Evolutionary conservation across 2,888 invertebrate species (phyloP).

Genomic region (Elegia similella): DNA sequence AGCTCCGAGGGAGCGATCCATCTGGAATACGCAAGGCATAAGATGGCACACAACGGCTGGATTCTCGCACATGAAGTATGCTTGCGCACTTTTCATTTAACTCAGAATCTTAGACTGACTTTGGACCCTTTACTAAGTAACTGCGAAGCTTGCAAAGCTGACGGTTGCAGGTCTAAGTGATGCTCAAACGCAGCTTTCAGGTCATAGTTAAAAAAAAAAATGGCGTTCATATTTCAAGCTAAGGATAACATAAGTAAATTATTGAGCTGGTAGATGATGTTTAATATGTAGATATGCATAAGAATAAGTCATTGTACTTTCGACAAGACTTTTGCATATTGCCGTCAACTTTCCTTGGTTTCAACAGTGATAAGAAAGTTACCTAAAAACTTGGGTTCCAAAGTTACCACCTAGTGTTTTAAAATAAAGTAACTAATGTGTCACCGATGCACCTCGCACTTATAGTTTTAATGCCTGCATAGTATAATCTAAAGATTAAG

Average conservation of each 20-base stretch:
- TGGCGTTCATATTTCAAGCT: too few species aligned
- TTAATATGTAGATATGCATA: too few species aligned
- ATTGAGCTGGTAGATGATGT: too few species aligned
- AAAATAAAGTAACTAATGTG: slow-evolving; percentile 40
- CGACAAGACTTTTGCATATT: too few species aligned
- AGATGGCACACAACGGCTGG: slow-evolving; percentile 92
- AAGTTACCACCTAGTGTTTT: slow-evolving; percentile 24
- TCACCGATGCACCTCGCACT: slow-evolving; percentile 71
- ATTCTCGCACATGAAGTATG: slow-evolving; percentile 81
- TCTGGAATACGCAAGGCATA: slow-evolving; percentile 99
- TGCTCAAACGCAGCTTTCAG: neutral
- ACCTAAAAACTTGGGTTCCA: slow-evolving; percentile 31
- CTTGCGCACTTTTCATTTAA: slow-evolving; percentile 56
- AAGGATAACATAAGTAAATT: too few species aligned
- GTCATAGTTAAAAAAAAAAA: too few species aligned
- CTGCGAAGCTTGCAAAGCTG: neutral
- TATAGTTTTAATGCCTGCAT: slow-evolving; percentile 42
- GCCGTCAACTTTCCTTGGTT: neutral
- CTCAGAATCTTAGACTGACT: slow-evolving; percentile 26
- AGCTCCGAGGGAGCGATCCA: slow-evolving; percentile 98
- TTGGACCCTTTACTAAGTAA: slow-evolving; percentile 23
- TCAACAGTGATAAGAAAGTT: neutral
- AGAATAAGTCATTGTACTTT: too few species aligned
- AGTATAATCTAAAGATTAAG: slow-evolving; percentile 24
- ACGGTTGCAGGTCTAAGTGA: neutral